Evolutionary conservation across 2,797 vertebrate genomes (phyloP).

Genomic region (Coccyzus lansbergi): DNA sequence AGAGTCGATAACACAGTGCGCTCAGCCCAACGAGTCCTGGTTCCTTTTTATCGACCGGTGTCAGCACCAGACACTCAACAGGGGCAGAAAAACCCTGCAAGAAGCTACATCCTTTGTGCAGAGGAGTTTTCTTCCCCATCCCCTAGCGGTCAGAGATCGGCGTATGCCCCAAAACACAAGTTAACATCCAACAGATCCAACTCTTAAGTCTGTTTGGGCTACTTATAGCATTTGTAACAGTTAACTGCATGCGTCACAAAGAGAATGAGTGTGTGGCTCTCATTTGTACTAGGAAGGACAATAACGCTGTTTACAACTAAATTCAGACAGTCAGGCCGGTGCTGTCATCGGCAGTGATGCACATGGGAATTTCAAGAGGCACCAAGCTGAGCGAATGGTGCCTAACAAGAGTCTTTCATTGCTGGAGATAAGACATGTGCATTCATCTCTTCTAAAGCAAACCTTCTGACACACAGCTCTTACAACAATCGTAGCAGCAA

Average conservation of each 20-base stretch:
- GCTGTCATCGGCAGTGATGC: not conserved
- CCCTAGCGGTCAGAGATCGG: not conserved
- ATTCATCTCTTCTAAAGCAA: constrained; percentile 14
- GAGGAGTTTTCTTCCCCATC: not conserved
- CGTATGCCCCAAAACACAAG: not conserved
- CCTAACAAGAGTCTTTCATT: not conserved
- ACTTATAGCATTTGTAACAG: not conserved
- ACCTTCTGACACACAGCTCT: constrained; percentile 28
- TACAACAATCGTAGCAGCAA: constrained; percentile 46
- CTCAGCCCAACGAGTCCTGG: not conserved
- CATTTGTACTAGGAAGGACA: not conserved
- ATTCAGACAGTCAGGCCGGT: not conserved
- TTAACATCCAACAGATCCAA: not conserved
- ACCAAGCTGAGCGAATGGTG: not conserved
- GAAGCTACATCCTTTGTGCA: not conserved
- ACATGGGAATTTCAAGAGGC: not conserved
- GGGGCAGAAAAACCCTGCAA: not conserved
- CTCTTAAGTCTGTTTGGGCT: not conserved
- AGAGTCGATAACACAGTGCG: not conserved
- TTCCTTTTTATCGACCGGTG: not conserved
- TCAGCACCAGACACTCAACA: not conserved
- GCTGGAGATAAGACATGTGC: not conserved
- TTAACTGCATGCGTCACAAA: not conserved
- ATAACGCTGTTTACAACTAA: not conserved
- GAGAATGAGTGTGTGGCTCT: not conserved